A percentile compares a stretch with the other conserved stretches of the same genome.
Evolutionary conservation across 1,140 invertebrate species (phyloP).

Genomic region (Zaprionus camerounensis): DNA sequence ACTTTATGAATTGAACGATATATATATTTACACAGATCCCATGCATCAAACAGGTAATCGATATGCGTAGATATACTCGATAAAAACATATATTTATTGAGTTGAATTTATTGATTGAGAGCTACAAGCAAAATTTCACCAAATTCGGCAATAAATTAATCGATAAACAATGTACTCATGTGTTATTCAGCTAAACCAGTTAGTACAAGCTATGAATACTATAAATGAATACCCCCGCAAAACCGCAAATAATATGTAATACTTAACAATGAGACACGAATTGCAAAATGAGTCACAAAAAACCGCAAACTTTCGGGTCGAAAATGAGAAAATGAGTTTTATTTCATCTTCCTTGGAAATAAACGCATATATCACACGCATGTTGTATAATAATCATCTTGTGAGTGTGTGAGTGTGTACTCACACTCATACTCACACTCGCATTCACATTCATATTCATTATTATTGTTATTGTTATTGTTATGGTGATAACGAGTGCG

Average conservation of each 20-base stretch:
- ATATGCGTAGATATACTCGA: slow-evolving; percentile 6
- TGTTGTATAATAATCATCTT: slow-evolving; percentile 31
- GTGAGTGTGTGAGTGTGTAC: not conserved
- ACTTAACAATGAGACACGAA: slow-evolving; percentile 31
- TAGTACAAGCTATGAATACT: slow-evolving; percentile 22
- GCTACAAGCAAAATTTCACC: not conserved
- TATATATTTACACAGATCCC: too few species aligned
- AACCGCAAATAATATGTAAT: slow-evolving; percentile 26
- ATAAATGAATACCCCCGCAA: slow-evolving; percentile 14
- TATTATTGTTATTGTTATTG: slow-evolving; percentile 18
- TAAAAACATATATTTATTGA: slow-evolving; percentile 8
- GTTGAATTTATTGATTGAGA: slow-evolving; percentile 22
- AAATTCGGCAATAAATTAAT: slow-evolving; percentile 26
- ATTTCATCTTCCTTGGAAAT: slow-evolving; percentile 31
- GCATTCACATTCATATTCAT: not conserved
- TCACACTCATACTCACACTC: slow-evolving; percentile 2
- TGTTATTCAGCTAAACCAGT: slow-evolving; percentile 22
- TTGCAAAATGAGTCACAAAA: slow-evolving; percentile 35
- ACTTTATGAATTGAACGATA: not conserved
- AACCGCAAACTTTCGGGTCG: not conserved
- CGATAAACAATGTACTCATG: slow-evolving; percentile 14
- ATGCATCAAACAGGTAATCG: not conserved
- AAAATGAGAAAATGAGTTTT: slow-evolving; percentile 23
- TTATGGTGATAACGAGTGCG: slow-evolving; percentile 12
- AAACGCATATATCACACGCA: slow-evolving; percentile 25